Evolutionary conservation across 2,888 invertebrate genomes (phyloP), one percentile per base, ranked within the genome.

Genomic region (Athripsodes cinereus): DNA sequence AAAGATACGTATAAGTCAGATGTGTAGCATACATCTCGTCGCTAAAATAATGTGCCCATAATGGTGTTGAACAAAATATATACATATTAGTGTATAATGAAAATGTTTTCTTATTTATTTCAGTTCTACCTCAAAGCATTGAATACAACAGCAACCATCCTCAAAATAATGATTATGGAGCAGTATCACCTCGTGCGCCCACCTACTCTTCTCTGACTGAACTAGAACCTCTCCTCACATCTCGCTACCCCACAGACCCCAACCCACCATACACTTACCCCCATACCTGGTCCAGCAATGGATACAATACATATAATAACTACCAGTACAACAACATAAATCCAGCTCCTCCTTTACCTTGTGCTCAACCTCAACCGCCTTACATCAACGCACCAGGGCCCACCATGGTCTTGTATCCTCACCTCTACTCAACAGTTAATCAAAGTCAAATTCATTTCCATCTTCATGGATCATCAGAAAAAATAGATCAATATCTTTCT

Each of bases 371-470:
- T 6, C 84, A 84, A 66, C 78, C 84, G 63, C 76, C 80, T 2
- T 85, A 84, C 71, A 79, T 82, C 59, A 82, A 81, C 65, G 80
- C 85, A 0, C 76, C 76, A 55, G 75, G 82, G 1, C 81, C 86
- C 1, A 81, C 85, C 58, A 86, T 90, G 84, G 84, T 91, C 19
- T 80, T 90, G 0, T 85, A 83, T 67, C 90, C 90, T 0, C 88
- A 89, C 67, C 75, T 90, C 0, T 88, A 90, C 71, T 90, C 90
- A 46, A 90, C 90, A 21, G 90, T 91, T 55, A 91, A 91, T 70
- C 90, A 91, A 72, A 91, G 90, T 71, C 90, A 91, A 77, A 90
- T 91, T 61, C 91, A 92, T 69, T 80, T 91, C 20, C 91, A 91
- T 67, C 72, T 88, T 22, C 90, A 91, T 71, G 83, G 85, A 52